Conservation (phyloP, 2,113 vertebrate genomes). For the Chamaea fasciata region DNA sequence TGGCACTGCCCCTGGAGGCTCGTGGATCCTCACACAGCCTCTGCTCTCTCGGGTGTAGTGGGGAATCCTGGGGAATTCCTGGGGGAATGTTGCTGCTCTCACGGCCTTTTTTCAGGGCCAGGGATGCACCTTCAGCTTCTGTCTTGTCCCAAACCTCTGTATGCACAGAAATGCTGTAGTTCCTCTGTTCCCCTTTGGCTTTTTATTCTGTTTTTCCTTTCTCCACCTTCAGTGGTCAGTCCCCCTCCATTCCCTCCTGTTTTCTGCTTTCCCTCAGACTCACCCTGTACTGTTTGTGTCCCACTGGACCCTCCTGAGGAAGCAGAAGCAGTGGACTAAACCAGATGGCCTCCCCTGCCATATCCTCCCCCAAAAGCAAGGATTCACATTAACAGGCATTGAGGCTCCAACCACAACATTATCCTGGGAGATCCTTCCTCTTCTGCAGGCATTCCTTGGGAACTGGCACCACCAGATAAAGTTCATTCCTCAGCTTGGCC, state of each 20-base stretch:
- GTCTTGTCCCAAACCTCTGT: background rate
- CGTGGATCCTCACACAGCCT: background rate
- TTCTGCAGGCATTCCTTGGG: constrained; percentile 17
- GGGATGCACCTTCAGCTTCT: background rate
- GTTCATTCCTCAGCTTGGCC: constrained; percentile 50
- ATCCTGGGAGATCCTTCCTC: background rate
- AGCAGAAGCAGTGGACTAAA: background rate
- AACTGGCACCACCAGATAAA: constrained; percentile 59
- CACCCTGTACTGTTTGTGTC: fast-evolving
- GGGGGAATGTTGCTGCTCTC: background rate
- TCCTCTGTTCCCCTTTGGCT: background rate
- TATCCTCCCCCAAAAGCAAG: background rate
- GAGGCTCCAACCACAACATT: background rate
- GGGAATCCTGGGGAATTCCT: background rate
- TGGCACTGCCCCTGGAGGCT: fast-evolving
- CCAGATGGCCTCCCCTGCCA: fast-evolving
- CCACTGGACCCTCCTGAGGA: background rate
- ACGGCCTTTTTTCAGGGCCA: background rate
- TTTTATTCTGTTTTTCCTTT: background rate
- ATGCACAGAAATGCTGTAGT: fast-evolving
- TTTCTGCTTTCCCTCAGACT: background rate
- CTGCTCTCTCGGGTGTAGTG: fast-evolving
- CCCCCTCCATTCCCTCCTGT: background rate
- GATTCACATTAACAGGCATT: fast-evolving
- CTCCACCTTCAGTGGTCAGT: background rate